Base-by-base conservation (phyloP, 2,888 invertebrate genomes). In the Nemapogon koenigi region DNA sequence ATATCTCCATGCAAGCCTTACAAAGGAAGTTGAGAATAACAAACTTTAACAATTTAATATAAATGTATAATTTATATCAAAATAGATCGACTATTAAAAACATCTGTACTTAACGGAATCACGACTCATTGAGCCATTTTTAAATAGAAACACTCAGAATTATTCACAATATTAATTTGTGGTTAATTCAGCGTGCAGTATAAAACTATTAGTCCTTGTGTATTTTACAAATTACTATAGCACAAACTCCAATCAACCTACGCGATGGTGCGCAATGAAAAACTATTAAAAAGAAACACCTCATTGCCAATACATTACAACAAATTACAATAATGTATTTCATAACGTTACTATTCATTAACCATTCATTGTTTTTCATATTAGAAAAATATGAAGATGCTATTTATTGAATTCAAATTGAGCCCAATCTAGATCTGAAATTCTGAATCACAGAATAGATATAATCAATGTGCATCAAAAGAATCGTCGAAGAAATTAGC, bases 261-360 rank as follows among this genome's bases (percentile, higher is more conserved):
- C 33, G 33, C 33, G 14, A 33, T 19, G 11, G 19, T 33, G 33
- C 31, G 31, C 19, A 33, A 33, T 19, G 14, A 19, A 33, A 11
- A 13, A 19, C 19, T 19, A 33, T 33, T 33, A 33, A 16, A 33
- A 33, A 19, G 31, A 33, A 31, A 33, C 33, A 33, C 19, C 33
- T 18, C 33, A 19, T 33, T 33, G 19, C 17, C 13, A 11, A 33
- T 15, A 16, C 31, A 31, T 31, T 31, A 31, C n/a, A n/a, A n/a
- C n/a, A n/a, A n/a, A n/a, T n/a, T n/a, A n/a, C n/a, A n/a, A n/a
- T n/a, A n/a, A n/a, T n/a, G n/a, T n/a, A n/a, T n/a, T n/a, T n/a
- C n/a, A n/a, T n/a, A n/a, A n/a, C n/a, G n/a, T n/a, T n/a, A n/a
- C n/a, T n/a, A n/a, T n/a, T n/a, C n/a, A n/a, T n/a, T n/a, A n/a